Evolutionary conservation across 2,113 vertebrate species (phyloP), one percentile per base, ranked within the genome.

Genomic region (Entelurus aequoreus): DNA sequence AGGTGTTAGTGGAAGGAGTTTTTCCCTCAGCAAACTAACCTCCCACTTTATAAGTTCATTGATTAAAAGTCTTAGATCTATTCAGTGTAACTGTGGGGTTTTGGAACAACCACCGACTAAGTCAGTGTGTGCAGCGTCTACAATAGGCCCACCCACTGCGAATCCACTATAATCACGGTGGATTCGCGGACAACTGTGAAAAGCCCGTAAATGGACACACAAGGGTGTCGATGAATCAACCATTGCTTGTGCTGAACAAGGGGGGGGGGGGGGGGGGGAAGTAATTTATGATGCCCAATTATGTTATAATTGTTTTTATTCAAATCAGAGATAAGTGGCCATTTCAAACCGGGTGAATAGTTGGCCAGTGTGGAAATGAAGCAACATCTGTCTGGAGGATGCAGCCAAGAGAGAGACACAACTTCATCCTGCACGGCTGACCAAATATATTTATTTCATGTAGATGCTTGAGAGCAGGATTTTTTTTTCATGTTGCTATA

Each of bases 251-350:
- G 63, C 71, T 65, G 76, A 72, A 74, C 57, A 48, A 63, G 64
- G 28, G 28, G 4, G 21, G 21, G 21, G 21, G n/a, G n/a, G n/a
- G 64, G 28, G 28, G 4, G 64, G 28, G 28, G 4, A 48, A 70
- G 86, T 66, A 75, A 87, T 84, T 84, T 67, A 88, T 86, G 79
- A 85, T 70, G 81, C 65, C 62, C 82, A 84, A 85, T 90, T 86
- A 86, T 63, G 74, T 74, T 87, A 84, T 82, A 82, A 89, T 89
- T 66, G 77, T 77, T 87, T 87, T 82, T 80, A 89, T 89, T 85
- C 66, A 73, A 83, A 84, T 62, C 36, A 64, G 78, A 86, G 76
- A 86, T 86, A 78, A 78, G 74, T 51, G 62, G 71, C 58, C 52
- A 64, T 65, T 54, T 50, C 1, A 51, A 49, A 62, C 52, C 28